phyloP scores from a whole-genome alignment of 2,113 vertebrate species.

The Poeciliopsis occidentalis region DNA sequence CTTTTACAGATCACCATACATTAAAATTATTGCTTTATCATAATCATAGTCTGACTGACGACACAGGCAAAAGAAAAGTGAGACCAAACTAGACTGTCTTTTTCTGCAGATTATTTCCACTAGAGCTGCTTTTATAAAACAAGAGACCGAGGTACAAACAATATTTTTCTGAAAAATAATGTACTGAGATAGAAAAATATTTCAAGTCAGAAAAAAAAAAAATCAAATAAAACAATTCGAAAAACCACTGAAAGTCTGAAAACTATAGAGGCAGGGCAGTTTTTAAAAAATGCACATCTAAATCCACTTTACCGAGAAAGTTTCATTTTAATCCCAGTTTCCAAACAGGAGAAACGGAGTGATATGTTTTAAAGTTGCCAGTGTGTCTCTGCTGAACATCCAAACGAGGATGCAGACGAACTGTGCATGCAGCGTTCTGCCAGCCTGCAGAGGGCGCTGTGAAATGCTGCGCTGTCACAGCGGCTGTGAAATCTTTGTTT shows the following conservation, averaged over 20 bases:
- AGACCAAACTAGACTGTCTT: not conserved
- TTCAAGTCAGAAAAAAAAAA: not conserved
- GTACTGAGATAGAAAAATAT: not conserved
- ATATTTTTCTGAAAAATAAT: no score
- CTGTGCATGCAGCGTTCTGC: not conserved
- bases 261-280: not conserved
- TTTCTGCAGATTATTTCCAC: not conserved
- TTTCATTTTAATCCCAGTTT: no score
- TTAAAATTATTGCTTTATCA: not conserved
- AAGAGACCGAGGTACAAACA: no score
- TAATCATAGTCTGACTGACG: not conserved
- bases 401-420: not conserved
- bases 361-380: no score
- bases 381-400: no score
- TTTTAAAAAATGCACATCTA: no score
- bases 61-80: not conserved
- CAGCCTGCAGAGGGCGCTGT: not conserved
- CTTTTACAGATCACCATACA: not conserved
- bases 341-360: no score
- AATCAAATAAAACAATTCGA: not conserved
- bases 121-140: not conserved
- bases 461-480: constrained; percentile 4
- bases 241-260: not conserved
- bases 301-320: no score
- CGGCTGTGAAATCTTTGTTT: no score